Percentiles rank a stretch among this genome's conserved stretches.
phyloP scores from a whole-genome alignment of 2,113 vertebrate species.

The Phycodurus eques region DNA sequence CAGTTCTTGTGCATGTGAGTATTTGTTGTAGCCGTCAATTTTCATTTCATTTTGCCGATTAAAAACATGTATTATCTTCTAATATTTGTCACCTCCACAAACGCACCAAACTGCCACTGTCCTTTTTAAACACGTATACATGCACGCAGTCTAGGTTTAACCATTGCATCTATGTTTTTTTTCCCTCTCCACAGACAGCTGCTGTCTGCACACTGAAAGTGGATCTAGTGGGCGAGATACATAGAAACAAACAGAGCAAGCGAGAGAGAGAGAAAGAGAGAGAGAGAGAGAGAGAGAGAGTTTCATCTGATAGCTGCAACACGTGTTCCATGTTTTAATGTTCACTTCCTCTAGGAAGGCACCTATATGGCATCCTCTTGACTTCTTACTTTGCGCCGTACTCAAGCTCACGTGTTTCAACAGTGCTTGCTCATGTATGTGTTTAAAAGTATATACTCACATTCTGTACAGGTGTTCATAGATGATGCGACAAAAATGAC shows the following conservation, averaged over 20 bases:
- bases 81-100: slow-evolving; percentile 19
- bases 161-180: slow-evolving; percentile 40
- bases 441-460: background rate
- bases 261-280: slow-evolving; percentile 2
- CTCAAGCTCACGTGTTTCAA: slow-evolving; percentile 28
- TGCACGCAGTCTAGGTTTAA: slow-evolving; percentile 49
- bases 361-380: slow-evolving; percentile 35
- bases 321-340: slow-evolving; percentile 61
- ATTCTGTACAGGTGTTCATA: background rate
- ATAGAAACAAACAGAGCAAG: background rate
- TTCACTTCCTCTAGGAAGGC: slow-evolving; percentile 37
- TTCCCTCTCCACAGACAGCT: slow-evolving; percentile 58
- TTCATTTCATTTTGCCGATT: background rate
- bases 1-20: background rate
- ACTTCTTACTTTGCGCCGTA: slow-evolving; percentile 33
- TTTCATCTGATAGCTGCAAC: slow-evolving; percentile 59
- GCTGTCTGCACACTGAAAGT: slow-evolving; percentile 65
- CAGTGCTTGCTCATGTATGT: background rate
- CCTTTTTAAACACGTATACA: slow-evolving; percentile 17
- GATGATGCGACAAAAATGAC: background rate
- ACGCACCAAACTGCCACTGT: slow-evolving; percentile 29
- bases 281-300: background rate
- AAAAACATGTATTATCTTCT: slow-evolving; percentile 8
- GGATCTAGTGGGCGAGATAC: slow-evolving; percentile 35
- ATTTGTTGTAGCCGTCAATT: too few species aligned